A percentile compares a stretch with the other conserved stretches of the same genome.
phyloP scores from a whole-genome alignment of 2,888 invertebrate genomes.

The Rhagonycha fulva region DNA sequence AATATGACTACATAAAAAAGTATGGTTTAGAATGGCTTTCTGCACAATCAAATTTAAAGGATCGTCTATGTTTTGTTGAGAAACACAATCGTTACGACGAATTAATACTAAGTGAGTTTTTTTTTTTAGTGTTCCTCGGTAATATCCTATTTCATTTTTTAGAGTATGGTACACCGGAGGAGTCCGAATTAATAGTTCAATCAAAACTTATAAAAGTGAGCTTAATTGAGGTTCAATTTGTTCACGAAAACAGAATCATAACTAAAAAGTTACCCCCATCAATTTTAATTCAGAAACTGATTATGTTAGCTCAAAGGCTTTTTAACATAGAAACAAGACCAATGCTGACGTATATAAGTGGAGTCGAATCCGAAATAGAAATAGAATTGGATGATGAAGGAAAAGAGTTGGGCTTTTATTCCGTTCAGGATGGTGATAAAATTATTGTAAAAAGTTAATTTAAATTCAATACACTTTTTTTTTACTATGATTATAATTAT shows the following conservation, averaged over 20 bases:
- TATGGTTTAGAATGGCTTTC: slow-evolving; percentile 76
- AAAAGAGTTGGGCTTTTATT: slow-evolving; percentile 81
- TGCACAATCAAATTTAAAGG: slow-evolving; percentile 56
- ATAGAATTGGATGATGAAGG: slow-evolving; percentile 80
- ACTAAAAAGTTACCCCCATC: slow-evolving; percentile 75
- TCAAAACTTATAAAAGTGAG: slow-evolving; percentile 69
- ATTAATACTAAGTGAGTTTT: slow-evolving; percentile 71
- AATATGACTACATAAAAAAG: slow-evolving; percentile 88
- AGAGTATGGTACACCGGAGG: slow-evolving; percentile 86
- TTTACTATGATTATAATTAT: neutral
- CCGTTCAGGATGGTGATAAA: slow-evolving; percentile 81
- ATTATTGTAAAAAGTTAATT: slow-evolving; percentile 59
- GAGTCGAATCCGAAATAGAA: slow-evolving; percentile 65
- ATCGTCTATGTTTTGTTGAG: slow-evolving; percentile 61
- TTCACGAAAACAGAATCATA: slow-evolving; percentile 58
- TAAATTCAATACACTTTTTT: neutral
- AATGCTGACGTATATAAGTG: slow-evolving; percentile 59
- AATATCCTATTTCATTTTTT: slow-evolving; percentile 41
- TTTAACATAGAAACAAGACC: slow-evolving; percentile 62
- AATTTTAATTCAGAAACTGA: slow-evolving; percentile 82
- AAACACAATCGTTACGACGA: slow-evolving; percentile 78
- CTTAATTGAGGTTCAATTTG: slow-evolving; percentile 66
- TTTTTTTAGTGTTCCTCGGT: neutral
- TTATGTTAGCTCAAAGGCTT: slow-evolving; percentile 77
- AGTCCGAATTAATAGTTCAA: slow-evolving; percentile 66